phyloP scores from a whole-genome alignment of 2,797 vertebrate genomes.

The Gastrophryne carolinensis region DNA sequence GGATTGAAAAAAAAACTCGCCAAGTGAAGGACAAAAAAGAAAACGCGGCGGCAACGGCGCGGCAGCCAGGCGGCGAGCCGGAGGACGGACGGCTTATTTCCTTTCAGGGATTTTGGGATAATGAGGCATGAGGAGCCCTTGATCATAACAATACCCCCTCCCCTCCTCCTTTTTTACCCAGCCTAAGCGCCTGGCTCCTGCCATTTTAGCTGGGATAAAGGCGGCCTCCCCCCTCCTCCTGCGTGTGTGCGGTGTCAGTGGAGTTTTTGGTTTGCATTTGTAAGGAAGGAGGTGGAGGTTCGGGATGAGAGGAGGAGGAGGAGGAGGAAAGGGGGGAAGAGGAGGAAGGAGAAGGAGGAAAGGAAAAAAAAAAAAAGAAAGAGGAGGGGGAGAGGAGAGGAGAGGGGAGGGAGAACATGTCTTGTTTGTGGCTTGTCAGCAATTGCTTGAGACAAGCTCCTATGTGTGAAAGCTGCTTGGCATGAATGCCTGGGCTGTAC shows the following conservation, averaged over 20 bases:
- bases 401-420: conserved; percentile 75
- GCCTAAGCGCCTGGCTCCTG: conserved; percentile 57
- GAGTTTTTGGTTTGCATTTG: conserved; percentile 69
- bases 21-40: background rate
- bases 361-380: conserved; percentile 68
- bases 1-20: background rate
- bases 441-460: conserved; percentile 93
- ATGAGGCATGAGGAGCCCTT: conserved; percentile 27
- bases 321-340: conserved; percentile 40
- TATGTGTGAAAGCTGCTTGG: conserved; percentile 96
- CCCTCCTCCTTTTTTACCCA: too few species aligned
- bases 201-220: conserved; percentile 62
- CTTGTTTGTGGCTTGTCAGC: conserved; percentile 97
- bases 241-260: conserved; percentile 61
- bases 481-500: conserved; percentile 91
- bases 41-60: too few species aligned
- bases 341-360: conserved; percentile 45
- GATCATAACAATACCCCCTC: conserved; percentile 9
- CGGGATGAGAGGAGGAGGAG: conserved; percentile 51
- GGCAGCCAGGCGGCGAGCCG: background rate
- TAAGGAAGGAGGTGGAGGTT: conserved; percentile 70
- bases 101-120: conserved; percentile 11
- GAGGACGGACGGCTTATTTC: background rate
- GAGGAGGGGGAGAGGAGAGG: conserved; percentile 34
- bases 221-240: conserved; percentile 56